phyloP scores from a whole-genome alignment of 2,113 vertebrate genomes.

The Myiopsitta monachus region DNA sequence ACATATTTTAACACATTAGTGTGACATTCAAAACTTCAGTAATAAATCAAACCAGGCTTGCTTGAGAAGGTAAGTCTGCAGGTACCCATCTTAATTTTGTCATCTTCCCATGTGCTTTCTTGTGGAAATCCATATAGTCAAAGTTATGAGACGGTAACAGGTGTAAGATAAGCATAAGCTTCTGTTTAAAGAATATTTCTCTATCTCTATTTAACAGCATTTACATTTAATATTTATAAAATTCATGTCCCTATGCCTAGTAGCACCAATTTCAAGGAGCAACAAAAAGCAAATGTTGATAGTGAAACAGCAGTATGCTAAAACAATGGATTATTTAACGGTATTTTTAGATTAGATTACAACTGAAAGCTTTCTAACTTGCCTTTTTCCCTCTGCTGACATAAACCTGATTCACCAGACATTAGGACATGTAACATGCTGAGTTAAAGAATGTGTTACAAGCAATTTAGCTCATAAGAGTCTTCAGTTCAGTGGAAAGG shows the following conservation, averaged over 20 bases:
- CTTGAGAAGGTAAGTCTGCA: not conserved
- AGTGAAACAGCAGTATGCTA: not conserved
- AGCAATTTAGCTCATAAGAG: not conserved
- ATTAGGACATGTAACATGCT: not conserved
- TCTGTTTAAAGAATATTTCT: not conserved
- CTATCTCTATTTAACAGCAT: not conserved
- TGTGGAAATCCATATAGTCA: not conserved
- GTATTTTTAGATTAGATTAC: not conserved
- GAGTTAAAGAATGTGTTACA: not conserved
- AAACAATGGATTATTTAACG: not conserved
- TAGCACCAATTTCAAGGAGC: not conserved
- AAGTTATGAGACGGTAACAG: not conserved
- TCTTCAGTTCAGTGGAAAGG: not conserved
- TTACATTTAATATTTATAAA: not conserved
- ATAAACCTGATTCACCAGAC: not conserved
- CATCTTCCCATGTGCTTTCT: not conserved
- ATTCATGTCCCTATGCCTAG: not conserved
- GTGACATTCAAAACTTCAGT: not conserved
- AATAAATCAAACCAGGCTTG: not conserved
- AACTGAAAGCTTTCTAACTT: not conserved
- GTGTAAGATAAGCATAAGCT: not conserved
- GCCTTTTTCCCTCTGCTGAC: constrained; percentile 16
- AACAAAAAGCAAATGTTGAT: not conserved
- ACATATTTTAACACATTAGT: not conserved
- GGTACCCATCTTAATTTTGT: not conserved